Conservation (phyloP, 2,888 invertebrate genomes). For the Epinotia bilunana region DNA sequence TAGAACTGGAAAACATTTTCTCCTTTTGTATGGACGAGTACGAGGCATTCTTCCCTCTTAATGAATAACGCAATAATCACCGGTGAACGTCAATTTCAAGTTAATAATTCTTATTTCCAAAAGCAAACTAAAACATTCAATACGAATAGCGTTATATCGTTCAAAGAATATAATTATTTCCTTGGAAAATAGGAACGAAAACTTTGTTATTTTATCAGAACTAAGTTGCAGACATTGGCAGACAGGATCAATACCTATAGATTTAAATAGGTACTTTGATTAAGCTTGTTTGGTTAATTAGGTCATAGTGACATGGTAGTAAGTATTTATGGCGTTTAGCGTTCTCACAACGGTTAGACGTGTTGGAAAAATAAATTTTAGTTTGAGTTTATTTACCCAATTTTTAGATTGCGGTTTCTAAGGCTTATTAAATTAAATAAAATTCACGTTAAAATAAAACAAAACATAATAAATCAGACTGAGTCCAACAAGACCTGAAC, state of each 20-base stretch:
- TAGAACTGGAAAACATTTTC: neutral
- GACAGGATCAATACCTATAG: constrained; percentile 12
- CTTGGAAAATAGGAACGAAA: constrained; percentile 1
- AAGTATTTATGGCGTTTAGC: too few species aligned
- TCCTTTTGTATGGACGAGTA: neutral
- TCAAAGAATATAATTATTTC: neutral
- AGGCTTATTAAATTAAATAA: too few species aligned
- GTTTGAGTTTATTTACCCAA: too few species aligned
- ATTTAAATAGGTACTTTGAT: neutral
- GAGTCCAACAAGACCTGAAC: too few species aligned
- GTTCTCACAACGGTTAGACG: too few species aligned
- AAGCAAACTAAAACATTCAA: neutral
- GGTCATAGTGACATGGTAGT: too few species aligned
- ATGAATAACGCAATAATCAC: neutral
- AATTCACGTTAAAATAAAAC: too few species aligned
- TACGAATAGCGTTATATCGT: neutral
- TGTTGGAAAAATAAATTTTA: too few species aligned
- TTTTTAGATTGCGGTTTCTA: too few species aligned
- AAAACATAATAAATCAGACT: too few species aligned
- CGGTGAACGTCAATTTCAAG: neutral
- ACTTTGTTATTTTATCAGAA: constrained; percentile 14
- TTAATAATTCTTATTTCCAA: neutral
- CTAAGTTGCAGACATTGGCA: neutral
- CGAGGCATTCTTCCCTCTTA: neutral
- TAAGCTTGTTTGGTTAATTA: neutral